phyloP scores from a whole-genome alignment of 1,140 invertebrate species.

The Pseudomyrmex pallidus region DNA sequence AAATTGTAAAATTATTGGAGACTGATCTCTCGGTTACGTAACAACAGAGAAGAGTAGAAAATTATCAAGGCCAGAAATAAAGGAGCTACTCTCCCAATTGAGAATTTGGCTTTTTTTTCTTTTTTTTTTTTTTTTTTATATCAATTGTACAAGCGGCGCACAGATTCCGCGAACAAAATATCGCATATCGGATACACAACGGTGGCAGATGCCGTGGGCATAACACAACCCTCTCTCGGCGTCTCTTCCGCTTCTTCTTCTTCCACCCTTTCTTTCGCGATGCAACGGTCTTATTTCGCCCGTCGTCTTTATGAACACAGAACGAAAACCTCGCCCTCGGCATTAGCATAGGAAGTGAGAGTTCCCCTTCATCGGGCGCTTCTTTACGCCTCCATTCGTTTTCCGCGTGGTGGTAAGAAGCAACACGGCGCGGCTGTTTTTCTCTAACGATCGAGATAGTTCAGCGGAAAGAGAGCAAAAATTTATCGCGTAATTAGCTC shows the following conservation, averaged over 20 bases:
- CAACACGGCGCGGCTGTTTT: constrained; percentile 40
- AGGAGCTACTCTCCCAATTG: constrained; percentile 62
- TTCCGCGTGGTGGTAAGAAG: constrained; percentile 16
- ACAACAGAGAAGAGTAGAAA: not conserved
- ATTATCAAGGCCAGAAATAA: not conserved
- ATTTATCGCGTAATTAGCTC: constrained; percentile 47
- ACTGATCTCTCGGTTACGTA: not conserved
- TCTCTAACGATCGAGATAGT: constrained; percentile 17
- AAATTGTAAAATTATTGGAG: too few relatives aligned
- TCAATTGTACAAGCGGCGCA: constrained; percentile 28
- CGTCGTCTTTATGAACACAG: constrained; percentile 74
- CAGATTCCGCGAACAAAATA: constrained; percentile 75
- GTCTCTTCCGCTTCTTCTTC: constrained; percentile 11
- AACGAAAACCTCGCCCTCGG: constrained; percentile 37
- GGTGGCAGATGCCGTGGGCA: constrained; percentile 78
- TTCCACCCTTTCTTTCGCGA: not conserved
- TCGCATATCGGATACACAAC: constrained; percentile 75
- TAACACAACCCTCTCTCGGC: constrained; percentile 66
- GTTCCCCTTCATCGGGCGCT: constrained; percentile 28
- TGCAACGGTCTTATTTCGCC: constrained; percentile 72
- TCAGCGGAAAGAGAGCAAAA: constrained; percentile 25
- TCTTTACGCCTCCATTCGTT: constrained; percentile 41
- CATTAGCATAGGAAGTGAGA: constrained; percentile 73
- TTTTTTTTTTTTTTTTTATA: not conserved
- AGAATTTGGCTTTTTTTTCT: constrained; percentile 26